Evolutionary conservation across 1,140 invertebrate species (phyloP).

Genomic region (Macrobrachium rosenbergii): DNA sequence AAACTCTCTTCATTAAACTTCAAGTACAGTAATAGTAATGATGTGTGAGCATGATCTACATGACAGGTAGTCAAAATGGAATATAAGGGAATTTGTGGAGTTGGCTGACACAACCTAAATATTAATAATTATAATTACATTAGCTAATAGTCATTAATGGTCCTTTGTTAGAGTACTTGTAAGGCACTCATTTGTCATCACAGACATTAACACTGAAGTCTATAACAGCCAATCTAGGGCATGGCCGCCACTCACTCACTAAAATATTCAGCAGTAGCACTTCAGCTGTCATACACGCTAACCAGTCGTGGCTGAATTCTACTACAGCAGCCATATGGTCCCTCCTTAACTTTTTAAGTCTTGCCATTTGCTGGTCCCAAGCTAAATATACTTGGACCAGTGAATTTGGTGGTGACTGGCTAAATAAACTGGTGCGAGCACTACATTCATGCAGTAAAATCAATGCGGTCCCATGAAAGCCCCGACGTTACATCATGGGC

Average conservation of each 20-base stretch:
- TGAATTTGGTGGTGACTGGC: conserved; percentile 21
- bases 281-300: conserved; percentile 25
- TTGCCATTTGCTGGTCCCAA: conserved; percentile 37
- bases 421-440: conserved; percentile 4
- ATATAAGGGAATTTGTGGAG: conserved; percentile 50
- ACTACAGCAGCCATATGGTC: conserved; percentile 17
- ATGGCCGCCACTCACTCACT: conserved; percentile 34
- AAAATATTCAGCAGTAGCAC: conserved; percentile 25
- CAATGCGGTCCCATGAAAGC: conserved; percentile 58
- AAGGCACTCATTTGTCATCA: conserved; percentile 53
- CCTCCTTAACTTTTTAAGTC: conserved; percentile 28
- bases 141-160: conserved; percentile 33
- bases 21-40: conserved; percentile 35
- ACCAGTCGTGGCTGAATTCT: conserved; percentile 41
- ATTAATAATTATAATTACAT: conserved; percentile 19
- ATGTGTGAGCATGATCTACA: conserved; percentile 47
- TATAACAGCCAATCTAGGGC: conserved; percentile 29
- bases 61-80: conserved; percentile 53
- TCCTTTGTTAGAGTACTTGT: conserved; percentile 52
- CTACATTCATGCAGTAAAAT: conserved; percentile 52
- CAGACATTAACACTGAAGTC: conserved; percentile 42
- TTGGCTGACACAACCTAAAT: conserved; percentile 56
- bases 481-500: conserved; percentile 49
- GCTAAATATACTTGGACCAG: conserved; percentile 30
- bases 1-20: too few relatives aligned